These are phyloP conservation scores for Protodeltote pygarga DNA, from an alignment of 2,888 invertebrate genomes.

Conservation along the genomic window DNA sequence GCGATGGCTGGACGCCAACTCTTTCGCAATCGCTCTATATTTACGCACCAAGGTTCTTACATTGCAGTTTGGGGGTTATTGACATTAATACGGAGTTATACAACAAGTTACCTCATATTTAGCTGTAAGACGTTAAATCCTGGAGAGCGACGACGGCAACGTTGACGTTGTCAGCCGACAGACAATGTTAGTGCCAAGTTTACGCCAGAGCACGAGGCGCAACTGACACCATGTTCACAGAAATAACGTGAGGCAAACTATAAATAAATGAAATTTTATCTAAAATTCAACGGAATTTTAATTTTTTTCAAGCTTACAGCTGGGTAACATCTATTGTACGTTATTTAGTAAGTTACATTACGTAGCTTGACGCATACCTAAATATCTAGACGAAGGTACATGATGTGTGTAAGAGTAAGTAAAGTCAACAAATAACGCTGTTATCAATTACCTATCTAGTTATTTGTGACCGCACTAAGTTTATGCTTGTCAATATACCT, in stretches of 20 bases:
- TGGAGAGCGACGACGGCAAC: slow-evolving; percentile 51
- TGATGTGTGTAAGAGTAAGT: too few species aligned
- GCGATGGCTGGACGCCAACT: slow-evolving; percentile 78
- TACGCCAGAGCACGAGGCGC: slow-evolving; percentile 62
- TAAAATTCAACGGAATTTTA: too few species aligned
- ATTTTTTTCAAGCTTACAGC: too few species aligned
- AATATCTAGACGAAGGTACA: too few species aligned
- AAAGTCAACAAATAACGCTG: too few species aligned
- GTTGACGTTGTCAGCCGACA: slow-evolving; percentile 57
- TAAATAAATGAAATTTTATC: too few species aligned
- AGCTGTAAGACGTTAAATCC: slow-evolving; percentile 57
- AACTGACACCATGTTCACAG: slow-evolving; percentile 59
- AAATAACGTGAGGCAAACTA: slow-evolving; percentile 74
- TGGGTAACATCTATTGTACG: too few species aligned
- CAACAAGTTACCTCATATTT: slow-evolving; percentile 71
- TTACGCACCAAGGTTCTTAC: slow-evolving; percentile 80
- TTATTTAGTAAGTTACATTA: too few species aligned
- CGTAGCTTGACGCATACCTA: too few species aligned
- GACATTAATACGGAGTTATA: slow-evolving; percentile 77
- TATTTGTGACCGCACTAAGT: too few species aligned
- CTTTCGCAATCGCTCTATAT: slow-evolving; percentile 81
- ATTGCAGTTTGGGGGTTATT: slow-evolving; percentile 84
- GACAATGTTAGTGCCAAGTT: slow-evolving; percentile 75
- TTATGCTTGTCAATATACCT: too few species aligned
- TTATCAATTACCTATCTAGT: too few species aligned